These are phyloP conservation scores for Coleophora flavipennella DNA, from an alignment of 2,888 invertebrate genomes.

Conservation along the genomic window DNA sequence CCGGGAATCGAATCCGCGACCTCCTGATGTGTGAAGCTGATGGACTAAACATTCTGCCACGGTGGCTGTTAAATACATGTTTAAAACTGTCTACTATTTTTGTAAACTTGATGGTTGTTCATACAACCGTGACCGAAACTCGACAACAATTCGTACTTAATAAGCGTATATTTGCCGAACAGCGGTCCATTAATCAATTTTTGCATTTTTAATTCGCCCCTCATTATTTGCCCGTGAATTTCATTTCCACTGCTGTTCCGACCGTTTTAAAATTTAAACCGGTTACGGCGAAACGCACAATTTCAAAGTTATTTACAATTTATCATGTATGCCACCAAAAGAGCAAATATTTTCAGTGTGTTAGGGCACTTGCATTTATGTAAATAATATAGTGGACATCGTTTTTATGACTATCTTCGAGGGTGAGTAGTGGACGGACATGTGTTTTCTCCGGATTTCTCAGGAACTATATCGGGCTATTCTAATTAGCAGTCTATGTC, in stretches of 20 bases:
- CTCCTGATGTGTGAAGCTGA: no score
- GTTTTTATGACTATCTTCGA: no score
- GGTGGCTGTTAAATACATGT: no score
- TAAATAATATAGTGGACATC: no score
- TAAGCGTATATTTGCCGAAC: slow-evolving; percentile 56
- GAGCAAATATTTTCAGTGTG: slow-evolving; percentile 66
- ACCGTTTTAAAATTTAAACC: slow-evolving; percentile 60
- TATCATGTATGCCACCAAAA: slow-evolving; percentile 64
- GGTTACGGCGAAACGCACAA: slow-evolving; percentile 48
- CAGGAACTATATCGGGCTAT: no score
- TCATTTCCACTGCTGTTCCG: slow-evolving; percentile 54
- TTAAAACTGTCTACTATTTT: no score
- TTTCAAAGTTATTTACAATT: slow-evolving; percentile 69
- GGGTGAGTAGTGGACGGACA: no score
- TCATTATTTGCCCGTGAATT: slow-evolving; percentile 67
- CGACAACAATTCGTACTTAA: slow-evolving; percentile 35
- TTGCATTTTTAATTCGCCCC: slow-evolving; percentile 68
- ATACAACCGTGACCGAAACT: slow-evolving; percentile 18
- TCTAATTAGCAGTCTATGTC: no score
- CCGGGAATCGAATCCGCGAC: no score
- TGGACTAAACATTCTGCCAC: no score
- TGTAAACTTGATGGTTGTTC: background rate
- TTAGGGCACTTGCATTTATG: slow-evolving; percentile 59
- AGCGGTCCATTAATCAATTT: slow-evolving; percentile 68
- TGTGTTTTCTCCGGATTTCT: no score